A percentile compares a stretch with the other conserved stretches of the same genome.
These are phyloP conservation scores for Gadopsis bispinosus DNA, from an alignment of 2,797 vertebrate genomes.

Conservation along the genomic window DNA sequence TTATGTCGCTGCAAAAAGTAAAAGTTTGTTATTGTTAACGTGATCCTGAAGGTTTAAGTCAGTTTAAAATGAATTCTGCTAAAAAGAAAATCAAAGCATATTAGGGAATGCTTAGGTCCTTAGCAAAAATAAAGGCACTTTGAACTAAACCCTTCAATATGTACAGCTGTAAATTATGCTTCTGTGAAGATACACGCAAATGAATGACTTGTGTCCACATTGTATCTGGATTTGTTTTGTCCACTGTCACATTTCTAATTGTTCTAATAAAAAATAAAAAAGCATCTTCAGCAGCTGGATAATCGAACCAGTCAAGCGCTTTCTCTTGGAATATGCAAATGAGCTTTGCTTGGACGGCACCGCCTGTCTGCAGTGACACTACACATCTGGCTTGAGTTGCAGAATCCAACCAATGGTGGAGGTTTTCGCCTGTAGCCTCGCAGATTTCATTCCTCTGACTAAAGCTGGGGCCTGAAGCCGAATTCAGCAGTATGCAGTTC, in stretches of 20 bases:
- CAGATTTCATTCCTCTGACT: slow-evolving; percentile 17
- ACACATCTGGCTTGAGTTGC: slow-evolving; percentile 53
- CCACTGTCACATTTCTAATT: slow-evolving; percentile 9
- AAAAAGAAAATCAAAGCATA: background rate
- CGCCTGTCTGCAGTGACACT: slow-evolving; percentile 16
- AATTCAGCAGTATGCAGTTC: background rate
- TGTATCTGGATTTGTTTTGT: slow-evolving; percentile 20
- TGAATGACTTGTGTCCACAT: background rate
- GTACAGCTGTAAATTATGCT: background rate
- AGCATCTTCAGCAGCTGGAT: slow-evolving; percentile 37
- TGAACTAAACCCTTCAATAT: background rate
- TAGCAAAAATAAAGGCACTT: background rate
- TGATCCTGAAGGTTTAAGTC: background rate
- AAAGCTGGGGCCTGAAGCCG: slow-evolving; percentile 7
- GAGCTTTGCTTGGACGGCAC: slow-evolving; percentile 1
- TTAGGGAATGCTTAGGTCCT: background rate
- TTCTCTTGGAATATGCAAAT: slow-evolving; percentile 46
- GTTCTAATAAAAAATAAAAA: slow-evolving; percentile 4
- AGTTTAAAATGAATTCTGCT: background rate
- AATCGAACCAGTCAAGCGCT: slow-evolving; percentile 4
- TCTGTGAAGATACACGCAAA: background rate
- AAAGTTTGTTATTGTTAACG: background rate
- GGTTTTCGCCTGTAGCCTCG: slow-evolving; percentile 7
- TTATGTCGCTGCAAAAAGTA: background rate
- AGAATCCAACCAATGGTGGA: background rate